Conservation (phyloP, 2,888 invertebrate species). For the Cantharis lateralis region DNA sequence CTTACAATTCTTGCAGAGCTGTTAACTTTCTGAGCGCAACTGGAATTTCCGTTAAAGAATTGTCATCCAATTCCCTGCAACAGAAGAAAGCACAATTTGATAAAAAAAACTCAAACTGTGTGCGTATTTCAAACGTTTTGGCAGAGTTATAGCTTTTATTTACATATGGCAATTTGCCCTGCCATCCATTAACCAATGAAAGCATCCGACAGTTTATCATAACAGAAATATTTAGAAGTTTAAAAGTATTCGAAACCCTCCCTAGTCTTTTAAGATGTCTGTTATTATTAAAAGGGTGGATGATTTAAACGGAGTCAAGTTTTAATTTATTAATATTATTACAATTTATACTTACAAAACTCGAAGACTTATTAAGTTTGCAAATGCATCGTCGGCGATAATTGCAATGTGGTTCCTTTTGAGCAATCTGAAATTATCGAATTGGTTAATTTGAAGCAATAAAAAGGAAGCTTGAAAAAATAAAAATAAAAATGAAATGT, state of each 20-base stretch:
- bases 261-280: neutral
- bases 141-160: slow-evolving; percentile 18
- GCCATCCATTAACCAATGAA: slow-evolving; percentile 21
- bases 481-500: neutral
- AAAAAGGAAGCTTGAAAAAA: neutral
- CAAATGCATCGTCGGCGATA: slow-evolving; percentile 80
- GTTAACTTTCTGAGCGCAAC: slow-evolving; percentile 74
- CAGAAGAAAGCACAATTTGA: neutral
- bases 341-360: slow-evolving; percentile 77
- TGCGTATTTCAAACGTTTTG: slow-evolving; percentile 6
- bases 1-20: slow-evolving; percentile 86
- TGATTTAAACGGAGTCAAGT: slow-evolving; percentile 11
- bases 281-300: slow-evolving; percentile 9
- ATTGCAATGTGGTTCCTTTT: slow-evolving; percentile 82
- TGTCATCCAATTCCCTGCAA: slow-evolving; percentile 76
- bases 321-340: neutral
- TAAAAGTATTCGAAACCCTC: slow-evolving; percentile 4
- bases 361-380: slow-evolving; percentile 75
- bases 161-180: slow-evolving; percentile 28
- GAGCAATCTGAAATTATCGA: slow-evolving; percentile 72
- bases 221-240: slow-evolving; percentile 17
- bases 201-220: slow-evolving; percentile 17
- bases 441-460: neutral
- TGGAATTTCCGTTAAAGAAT: slow-evolving; percentile 76
- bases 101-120: slow-evolving; percentile 2